Percentiles rank a stretch among this genome's conserved stretches.
Evolutionary conservation across 2,797 vertebrate species (phyloP).

Genomic region (Enteromius thamalakanensis): DNA sequence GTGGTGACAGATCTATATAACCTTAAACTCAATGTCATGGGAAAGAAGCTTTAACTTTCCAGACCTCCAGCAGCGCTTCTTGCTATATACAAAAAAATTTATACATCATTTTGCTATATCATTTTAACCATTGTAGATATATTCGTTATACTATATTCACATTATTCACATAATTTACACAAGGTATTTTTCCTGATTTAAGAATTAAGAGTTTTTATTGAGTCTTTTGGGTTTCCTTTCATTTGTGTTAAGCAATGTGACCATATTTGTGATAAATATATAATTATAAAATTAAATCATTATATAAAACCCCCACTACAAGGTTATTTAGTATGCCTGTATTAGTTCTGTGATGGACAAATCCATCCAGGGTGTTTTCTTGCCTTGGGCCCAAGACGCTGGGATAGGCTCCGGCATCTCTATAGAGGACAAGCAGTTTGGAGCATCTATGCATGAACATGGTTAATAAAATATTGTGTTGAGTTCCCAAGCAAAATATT

Average conservation of each 20-base stretch:
- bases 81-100: neutral
- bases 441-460: neutral
- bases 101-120: neutral
- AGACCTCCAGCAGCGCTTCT: conserved; percentile 44
- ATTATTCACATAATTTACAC: neutral
- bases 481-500: neutral
- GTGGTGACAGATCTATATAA: conserved; percentile 66
- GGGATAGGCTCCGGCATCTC: neutral
- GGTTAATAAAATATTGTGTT: neutral
- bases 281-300: neutral
- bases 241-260: neutral
- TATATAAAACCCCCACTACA: neutral
- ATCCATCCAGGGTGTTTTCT: neutral
- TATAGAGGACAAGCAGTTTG: neutral
- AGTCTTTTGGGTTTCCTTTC: neutral
- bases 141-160: neutral
- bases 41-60: conserved; percentile 65
- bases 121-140: neutral
- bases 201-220: neutral
- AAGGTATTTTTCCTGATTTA: neutral
- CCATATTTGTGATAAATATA: neutral
- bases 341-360: neutral
- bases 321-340: neutral
- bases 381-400: neutral
- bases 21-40: conserved; percentile 70